Percentiles rank a stretch among this genome's conserved stretches.
Evolutionary conservation across 2,113 vertebrate species (phyloP).

Genomic region (Corydoras sp.): DNA sequence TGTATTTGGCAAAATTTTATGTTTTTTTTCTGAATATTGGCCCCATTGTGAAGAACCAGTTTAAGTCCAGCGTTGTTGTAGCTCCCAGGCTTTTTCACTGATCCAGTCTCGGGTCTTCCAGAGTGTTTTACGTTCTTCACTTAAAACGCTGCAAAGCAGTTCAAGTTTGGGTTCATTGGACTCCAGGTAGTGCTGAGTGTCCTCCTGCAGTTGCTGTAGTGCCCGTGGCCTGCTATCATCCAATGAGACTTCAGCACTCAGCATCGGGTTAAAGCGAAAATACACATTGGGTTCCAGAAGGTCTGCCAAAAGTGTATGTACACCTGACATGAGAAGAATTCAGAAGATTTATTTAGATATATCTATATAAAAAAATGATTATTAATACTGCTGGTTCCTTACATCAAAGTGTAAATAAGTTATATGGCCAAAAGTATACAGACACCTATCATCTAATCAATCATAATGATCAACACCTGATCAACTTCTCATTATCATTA

Average conservation of each 20-base stretch:
- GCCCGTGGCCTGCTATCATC: conserved; percentile 60
- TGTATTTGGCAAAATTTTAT: too few species aligned
- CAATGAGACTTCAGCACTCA: conserved; percentile 60
- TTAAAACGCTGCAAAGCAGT: conserved; percentile 57
- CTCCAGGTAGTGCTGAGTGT: conserved; percentile 63
- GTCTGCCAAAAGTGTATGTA: conserved; percentile 67
- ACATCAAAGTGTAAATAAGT: too few species aligned
- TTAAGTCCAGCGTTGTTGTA: conserved; percentile 59
- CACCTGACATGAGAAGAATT: conserved; percentile 36
- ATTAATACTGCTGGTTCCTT: too few species aligned
- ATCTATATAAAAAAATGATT: too few species aligned
- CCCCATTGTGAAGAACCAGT: background rate
- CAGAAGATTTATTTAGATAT: background rate
- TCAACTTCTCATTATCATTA: too few species aligned
- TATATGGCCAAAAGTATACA: too few species aligned
- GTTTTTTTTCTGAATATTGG: too few species aligned
- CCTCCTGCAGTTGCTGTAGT: conserved; percentile 56
- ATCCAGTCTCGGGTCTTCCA: conserved; percentile 60
- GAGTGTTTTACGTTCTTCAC: conserved; percentile 52
- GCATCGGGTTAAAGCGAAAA: conserved; percentile 71
- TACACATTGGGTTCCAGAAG: conserved; percentile 62
- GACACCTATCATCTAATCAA: too few species aligned
- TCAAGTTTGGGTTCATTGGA: conserved; percentile 61
- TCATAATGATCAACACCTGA: too few species aligned
- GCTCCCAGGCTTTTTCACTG: conserved; percentile 57